A percentile compares a stretch with the other conserved stretches of the same genome.
phyloP scores from a whole-genome alignment of 2,888 invertebrate species.

The Zelleria hepariella region DNA sequence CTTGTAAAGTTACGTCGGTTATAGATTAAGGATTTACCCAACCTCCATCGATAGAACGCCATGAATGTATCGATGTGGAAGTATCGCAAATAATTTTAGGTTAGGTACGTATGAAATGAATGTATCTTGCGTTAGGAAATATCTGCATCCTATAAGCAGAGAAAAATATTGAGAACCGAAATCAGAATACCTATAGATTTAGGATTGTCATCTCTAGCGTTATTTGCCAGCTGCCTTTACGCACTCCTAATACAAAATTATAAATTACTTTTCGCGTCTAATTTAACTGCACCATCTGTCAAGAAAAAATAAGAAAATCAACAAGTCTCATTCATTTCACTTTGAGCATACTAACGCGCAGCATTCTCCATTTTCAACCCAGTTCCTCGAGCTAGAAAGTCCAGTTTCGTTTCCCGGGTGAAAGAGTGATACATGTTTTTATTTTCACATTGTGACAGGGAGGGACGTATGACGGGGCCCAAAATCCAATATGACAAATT shows the following conservation, averaged over 20 bases:
- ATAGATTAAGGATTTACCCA: too few relatives aligned
- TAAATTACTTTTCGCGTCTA: background rate
- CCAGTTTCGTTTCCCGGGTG: background rate
- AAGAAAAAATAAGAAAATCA: background rate
- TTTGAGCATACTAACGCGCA: background rate
- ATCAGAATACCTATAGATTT: too few relatives aligned
- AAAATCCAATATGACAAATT: conserved; percentile 73
- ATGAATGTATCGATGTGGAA: too few relatives aligned
- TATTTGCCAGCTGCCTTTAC: too few relatives aligned
- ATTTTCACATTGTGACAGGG: conserved; percentile 63
- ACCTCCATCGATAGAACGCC: too few relatives aligned
- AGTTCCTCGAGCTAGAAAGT: background rate
- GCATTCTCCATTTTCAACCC: background rate
- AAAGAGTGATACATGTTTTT: conserved; percentile 61
- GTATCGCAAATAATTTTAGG: too few relatives aligned
- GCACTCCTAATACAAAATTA: background rate
- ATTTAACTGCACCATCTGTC: background rate
- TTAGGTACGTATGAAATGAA: too few relatives aligned
- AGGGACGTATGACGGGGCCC: conserved; percentile 55
- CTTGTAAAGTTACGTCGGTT: too few relatives aligned
- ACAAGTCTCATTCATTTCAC: background rate
- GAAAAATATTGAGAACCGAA: too few relatives aligned
- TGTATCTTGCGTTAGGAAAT: too few relatives aligned
- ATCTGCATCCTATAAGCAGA: too few relatives aligned
- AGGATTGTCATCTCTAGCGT: too few relatives aligned